phyloP scores from a whole-genome alignment of 2,797 vertebrate species.

The Pelobates cultripes region DNA sequence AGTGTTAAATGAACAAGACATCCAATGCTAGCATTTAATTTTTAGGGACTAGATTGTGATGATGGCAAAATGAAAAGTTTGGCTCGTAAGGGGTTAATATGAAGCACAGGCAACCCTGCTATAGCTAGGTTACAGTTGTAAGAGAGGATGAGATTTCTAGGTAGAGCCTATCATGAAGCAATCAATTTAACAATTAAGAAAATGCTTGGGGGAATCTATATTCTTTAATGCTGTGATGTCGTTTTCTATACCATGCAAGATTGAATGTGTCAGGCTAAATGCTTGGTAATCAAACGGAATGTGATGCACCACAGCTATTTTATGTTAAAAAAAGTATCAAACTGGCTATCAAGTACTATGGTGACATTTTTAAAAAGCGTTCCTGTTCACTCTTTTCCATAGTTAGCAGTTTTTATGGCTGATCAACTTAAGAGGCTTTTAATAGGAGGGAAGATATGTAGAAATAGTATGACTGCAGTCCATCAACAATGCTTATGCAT shows the following conservation, averaged over 20 bases:
- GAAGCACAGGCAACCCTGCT: too few species aligned
- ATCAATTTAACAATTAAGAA: background rate
- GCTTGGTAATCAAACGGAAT: too few species aligned
- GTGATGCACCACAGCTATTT: background rate
- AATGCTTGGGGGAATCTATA: background rate
- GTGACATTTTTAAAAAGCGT: too few species aligned
- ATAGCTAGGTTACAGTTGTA: too few species aligned
- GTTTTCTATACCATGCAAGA: background rate
- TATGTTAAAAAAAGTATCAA: too few species aligned
- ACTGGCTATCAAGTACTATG: too few species aligned
- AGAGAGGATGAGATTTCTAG: background rate
- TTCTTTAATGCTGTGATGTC: background rate
- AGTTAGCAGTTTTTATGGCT: constrained; percentile 1
- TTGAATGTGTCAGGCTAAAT: background rate
- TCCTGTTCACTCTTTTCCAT: too few species aligned
- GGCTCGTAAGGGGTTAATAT: too few species aligned
- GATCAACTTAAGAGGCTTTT: background rate
- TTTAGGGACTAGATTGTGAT: too few species aligned
- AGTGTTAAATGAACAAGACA: too few species aligned
- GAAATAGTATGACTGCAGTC: background rate
- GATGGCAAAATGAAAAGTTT: too few species aligned
- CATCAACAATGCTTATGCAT: background rate
- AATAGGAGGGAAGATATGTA: background rate
- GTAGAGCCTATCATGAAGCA: background rate
- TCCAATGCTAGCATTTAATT: too few species aligned